Evolutionary conservation across 2,888 invertebrate species (phyloP).

Genomic region (Drosophila peninsularis): DNA sequence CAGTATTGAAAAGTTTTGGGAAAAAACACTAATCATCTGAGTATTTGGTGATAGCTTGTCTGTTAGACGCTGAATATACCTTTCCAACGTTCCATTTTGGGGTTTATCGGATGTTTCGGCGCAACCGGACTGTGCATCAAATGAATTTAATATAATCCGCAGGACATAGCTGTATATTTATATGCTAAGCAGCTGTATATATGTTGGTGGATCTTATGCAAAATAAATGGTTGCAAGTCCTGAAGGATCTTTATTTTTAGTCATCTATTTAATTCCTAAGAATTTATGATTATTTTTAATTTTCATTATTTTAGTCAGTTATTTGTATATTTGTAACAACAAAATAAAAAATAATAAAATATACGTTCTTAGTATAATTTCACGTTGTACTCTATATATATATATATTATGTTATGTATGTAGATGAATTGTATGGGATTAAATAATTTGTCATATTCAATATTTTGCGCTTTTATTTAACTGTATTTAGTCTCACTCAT

Average conservation of each 20-base stretch:
- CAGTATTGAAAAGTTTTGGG: no score
- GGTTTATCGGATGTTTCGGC: not conserved
- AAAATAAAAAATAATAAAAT: conserved; percentile 27
- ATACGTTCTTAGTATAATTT: conserved; percentile 38
- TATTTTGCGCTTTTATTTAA: conserved; percentile 48
- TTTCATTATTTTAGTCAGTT: not conserved
- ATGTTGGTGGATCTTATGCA: not conserved
- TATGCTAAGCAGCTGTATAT: not conserved
- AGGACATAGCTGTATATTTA: not conserved
- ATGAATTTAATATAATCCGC: not conserved
- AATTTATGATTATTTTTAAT: not conserved
- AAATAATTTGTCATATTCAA: conserved; percentile 41
- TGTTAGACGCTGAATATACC: not conserved
- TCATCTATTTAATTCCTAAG: not conserved
- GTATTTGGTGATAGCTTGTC: not conserved
- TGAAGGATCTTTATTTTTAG: not conserved
- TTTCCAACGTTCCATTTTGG: not conserved
- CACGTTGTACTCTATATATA: conserved; percentile 31
- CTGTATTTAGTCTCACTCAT: conserved; percentile 68
- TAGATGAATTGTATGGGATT: conserved; percentile 25
- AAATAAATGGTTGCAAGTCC: not conserved
- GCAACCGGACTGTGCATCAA: not conserved
- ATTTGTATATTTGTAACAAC: conserved; percentile 14
- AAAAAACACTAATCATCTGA: not conserved
- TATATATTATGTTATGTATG: conserved; percentile 1